phyloP scores from a whole-genome alignment of 2,888 invertebrate species.

The Meta bourneti region DNA sequence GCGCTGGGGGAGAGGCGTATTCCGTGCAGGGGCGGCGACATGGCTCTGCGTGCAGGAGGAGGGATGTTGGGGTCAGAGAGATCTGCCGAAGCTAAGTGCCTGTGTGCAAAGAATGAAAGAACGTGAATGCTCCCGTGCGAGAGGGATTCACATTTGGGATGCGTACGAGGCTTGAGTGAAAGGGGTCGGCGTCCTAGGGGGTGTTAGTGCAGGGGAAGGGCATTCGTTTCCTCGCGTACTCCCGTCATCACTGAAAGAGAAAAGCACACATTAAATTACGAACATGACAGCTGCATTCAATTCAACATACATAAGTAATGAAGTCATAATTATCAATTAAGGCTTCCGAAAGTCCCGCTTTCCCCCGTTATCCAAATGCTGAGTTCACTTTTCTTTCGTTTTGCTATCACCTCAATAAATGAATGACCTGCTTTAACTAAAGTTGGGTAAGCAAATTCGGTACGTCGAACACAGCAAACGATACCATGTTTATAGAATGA shows the following conservation, averaged over 20 bases:
- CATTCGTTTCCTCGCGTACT: conserved; percentile 18
- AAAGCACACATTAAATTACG: neutral
- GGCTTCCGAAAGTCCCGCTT: no score
- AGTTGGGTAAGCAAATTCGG: no score
- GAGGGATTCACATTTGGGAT: conserved; percentile 39
- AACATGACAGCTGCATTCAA: no score
- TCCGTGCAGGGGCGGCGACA: conserved; percentile 43
- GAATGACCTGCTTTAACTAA: no score
- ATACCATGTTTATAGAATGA: no score
- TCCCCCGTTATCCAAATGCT: no score
- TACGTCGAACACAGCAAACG: no score
- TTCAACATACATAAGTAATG: no score
- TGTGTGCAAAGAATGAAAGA: neutral
- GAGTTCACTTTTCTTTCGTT: no score
- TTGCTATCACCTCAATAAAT: no score
- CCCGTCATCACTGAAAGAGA: conserved; percentile 26
- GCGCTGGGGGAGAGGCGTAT: neutral
- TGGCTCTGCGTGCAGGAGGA: conserved; percentile 17
- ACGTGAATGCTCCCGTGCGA: neutral
- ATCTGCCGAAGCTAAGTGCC: neutral
- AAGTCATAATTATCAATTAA: no score
- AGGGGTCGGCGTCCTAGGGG: neutral
- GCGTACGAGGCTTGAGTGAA: neutral
- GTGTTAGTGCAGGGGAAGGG: neutral
- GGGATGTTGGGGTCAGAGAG: neutral